Conservation (phyloP, 2,113 vertebrate species). For the Hemiprocne comata region DNA sequence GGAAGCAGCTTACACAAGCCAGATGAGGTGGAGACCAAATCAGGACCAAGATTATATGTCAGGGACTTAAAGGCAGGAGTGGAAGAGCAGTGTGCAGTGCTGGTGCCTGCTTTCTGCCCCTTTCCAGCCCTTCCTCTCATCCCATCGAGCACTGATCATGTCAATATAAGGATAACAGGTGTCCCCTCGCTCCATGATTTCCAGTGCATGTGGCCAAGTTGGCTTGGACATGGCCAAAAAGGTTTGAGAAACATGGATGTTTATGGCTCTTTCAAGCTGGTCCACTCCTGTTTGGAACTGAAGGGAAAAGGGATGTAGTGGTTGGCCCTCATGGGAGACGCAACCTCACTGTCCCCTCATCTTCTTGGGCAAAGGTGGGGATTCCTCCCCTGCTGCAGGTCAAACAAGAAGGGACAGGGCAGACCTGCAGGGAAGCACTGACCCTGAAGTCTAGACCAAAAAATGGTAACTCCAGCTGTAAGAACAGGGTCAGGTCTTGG, state of each 20-base stretch:
- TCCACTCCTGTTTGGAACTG: accelerated
- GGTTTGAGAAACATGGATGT: neutral
- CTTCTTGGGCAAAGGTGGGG: neutral
- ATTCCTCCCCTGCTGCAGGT: neutral
- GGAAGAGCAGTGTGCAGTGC: neutral
- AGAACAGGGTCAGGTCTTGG: neutral
- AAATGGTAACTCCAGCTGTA: accelerated
- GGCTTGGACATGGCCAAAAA: neutral
- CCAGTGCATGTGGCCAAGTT: neutral
- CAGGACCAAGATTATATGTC: slow-evolving; percentile 67
- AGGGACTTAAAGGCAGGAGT: slow-evolving; percentile 11
- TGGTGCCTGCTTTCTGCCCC: neutral
- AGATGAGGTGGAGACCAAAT: slow-evolving; percentile 58
- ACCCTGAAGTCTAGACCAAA: neutral
- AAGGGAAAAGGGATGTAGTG: neutral
- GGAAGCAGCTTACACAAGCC: slow-evolving; percentile 59
- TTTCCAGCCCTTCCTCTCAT: slow-evolving; percentile 50
- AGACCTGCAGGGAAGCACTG: accelerated
- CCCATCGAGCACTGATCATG: neutral
- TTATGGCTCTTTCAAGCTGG: neutral
- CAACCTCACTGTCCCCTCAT: accelerated
- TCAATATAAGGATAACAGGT: neutral
- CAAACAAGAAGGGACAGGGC: too few relatives aligned
- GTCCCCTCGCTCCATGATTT: neutral
- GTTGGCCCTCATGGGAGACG: accelerated